Evolutionary conservation across 1,140 invertebrate species (phyloP), one percentile per base, ranked within the genome.

Genomic region (Philopotamus ludificatus): DNA sequence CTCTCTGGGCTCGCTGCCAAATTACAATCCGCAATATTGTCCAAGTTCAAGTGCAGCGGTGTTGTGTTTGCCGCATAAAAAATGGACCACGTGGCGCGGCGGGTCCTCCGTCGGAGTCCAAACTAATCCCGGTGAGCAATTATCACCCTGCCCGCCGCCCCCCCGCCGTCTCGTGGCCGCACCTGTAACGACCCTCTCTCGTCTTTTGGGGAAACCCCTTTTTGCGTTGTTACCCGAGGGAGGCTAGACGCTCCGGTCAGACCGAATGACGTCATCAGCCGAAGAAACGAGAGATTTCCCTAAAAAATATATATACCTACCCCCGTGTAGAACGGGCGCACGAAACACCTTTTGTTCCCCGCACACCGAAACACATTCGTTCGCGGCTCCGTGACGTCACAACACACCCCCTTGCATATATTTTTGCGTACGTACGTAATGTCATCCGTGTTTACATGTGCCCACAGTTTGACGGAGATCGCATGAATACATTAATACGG

Each of bases 91-190:
- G n/a, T 16, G 45, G 7, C 45, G 7, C 45, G 45, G 45, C 8
- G 7, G 8, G 8, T 39, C n/a, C 23, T 44, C 64, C 55, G 64
- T 66, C n/a, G n/a, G n/a, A 49, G 59, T 34, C 49, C 58, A 34
- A 42, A 61, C 55, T 70, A 66, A 66, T 70, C 68, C 60, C 60
- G 34, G 20, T 44, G 53, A 62, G 65, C 67, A 69, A 69, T 69
- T 69, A 69, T 69, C 66, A 22, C 63, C 41, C 60, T 2, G 3
- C 28, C 20, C 22, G 47, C 45, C 44, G 50, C 12, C 51, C 25
- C 44, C 50, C 62, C 41, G 10, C 18, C 16, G 23, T 7, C 4
- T 18, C 9, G n/a, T 3, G 25, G 58, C 58, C 44, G 42, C 58
- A 60, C 58, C 58, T 60, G 58, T 60, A 49, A n/a, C n/a, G n/a